Evolutionary conservation across 2,113 vertebrate species (phyloP).

Genomic region (Macheiramphus alcinus): DNA sequence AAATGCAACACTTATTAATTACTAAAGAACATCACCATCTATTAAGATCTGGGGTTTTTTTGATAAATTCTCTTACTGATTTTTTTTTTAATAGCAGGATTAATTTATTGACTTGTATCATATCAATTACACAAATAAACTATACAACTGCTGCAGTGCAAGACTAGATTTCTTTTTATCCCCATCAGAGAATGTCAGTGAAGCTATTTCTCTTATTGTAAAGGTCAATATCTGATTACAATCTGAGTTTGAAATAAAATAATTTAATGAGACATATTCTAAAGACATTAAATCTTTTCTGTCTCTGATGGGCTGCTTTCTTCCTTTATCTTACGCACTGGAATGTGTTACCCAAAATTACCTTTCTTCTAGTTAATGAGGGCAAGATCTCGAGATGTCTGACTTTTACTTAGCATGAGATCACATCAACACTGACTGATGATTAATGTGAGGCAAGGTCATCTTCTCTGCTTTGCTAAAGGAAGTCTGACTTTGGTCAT

Average conservation of each 20-base stretch:
- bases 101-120: neutral
- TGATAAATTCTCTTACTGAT: neutral
- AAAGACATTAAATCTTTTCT: neutral
- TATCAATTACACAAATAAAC: neutral
- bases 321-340: neutral
- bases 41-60: neutral
- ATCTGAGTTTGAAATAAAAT: slow-evolving; percentile 17
- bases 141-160: neutral
- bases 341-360: neutral
- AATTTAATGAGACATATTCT: neutral
- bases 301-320: neutral
- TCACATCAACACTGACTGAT: neutral
- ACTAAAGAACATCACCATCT: neutral
- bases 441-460: neutral
- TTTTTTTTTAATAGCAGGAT: neutral
- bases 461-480: neutral
- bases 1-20: neutral
- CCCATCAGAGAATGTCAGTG: neutral
- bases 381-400: neutral
- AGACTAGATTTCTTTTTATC: neutral
- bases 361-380: neutral
- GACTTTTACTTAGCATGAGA: neutral
- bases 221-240: slow-evolving; percentile 33
- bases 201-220: neutral
- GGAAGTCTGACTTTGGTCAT: neutral